Percentiles rank a stretch among this genome's conserved stretches.
Evolutionary conservation across 2,113 vertebrate genomes (phyloP).

Genomic region (Leptosomus discolor): DNA sequence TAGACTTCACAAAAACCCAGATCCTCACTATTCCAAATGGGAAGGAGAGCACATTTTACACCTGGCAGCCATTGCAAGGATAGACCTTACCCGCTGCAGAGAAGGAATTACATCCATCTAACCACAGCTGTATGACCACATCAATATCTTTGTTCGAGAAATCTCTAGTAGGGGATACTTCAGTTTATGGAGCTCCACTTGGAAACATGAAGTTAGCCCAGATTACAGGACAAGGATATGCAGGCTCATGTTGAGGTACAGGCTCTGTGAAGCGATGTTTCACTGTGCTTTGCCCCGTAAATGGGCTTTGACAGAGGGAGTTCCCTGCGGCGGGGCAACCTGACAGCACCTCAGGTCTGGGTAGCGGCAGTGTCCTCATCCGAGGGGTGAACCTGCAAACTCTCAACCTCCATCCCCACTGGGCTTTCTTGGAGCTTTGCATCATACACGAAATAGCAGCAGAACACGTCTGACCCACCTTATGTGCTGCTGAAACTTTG

Average conservation of each 20-base stretch:
- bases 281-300: background rate
- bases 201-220: background rate
- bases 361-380: background rate
- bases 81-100: fast-evolving
- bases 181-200: background rate
- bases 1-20: background rate
- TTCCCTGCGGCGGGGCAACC: background rate
- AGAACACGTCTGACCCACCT: background rate
- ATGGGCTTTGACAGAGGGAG: background rate
- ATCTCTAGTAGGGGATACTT: background rate
- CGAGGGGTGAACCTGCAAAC: background rate
- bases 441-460: background rate
- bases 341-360: background rate
- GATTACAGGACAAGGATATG: background rate
- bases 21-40: background rate
- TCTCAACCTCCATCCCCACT: background rate
- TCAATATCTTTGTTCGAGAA: background rate
- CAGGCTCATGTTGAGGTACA: background rate
- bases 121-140: background rate
- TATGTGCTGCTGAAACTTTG: background rate
- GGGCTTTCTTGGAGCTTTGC: background rate
- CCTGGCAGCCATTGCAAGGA: background rate
- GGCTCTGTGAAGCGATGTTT: background rate
- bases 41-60: background rate
- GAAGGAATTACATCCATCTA: background rate